phyloP scores from a whole-genome alignment of 2,888 invertebrate genomes.

The Oxycera nigricornis region DNA sequence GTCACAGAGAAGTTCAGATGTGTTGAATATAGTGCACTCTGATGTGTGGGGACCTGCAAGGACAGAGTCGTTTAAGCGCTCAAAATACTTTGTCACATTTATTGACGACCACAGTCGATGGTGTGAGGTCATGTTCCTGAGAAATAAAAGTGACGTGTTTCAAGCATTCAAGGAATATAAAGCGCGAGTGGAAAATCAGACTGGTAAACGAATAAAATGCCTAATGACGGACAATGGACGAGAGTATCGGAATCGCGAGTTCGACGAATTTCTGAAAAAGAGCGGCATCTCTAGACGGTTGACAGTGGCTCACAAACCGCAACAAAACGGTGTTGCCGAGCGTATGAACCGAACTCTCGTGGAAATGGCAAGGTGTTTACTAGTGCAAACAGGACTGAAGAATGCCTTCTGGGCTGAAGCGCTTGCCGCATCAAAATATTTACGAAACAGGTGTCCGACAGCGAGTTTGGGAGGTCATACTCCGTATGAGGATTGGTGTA shows the following conservation, averaged over 20 bases:
- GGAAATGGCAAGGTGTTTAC: slow-evolving; percentile 51
- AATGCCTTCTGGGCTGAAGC: slow-evolving; percentile 49
- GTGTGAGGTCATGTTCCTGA: slow-evolving; percentile 43
- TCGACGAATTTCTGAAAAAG: slow-evolving; percentile 38
- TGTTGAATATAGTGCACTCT: neutral
- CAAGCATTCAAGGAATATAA: slow-evolving; percentile 39
- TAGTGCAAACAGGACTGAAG: slow-evolving; percentile 49
- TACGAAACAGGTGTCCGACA: slow-evolving; percentile 46
- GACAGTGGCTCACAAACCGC: slow-evolving; percentile 31
- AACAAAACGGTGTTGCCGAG: slow-evolving; percentile 48
- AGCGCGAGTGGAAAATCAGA: slow-evolving; percentile 43
- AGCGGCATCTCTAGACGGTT: slow-evolving; percentile 34
- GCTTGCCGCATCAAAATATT: slow-evolving; percentile 46
- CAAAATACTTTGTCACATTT: slow-evolving; percentile 41
- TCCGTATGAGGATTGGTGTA: slow-evolving; percentile 49
- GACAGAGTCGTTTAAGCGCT: neutral
- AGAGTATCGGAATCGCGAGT: slow-evolving; percentile 39
- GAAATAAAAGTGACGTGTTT: slow-evolving; percentile 37
- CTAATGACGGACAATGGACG: slow-evolving; percentile 38
- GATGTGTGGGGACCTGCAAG: neutral
- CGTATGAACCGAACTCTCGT: slow-evolving; percentile 47
- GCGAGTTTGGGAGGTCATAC: slow-evolving; percentile 46
- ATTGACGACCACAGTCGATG: slow-evolving; percentile 46
- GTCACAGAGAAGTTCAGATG: neutral
- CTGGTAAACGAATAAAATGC: neutral